Evolutionary conservation across 1,140 invertebrate genomes (phyloP), one percentile per base, ranked within the genome.

Genomic region (Drosophila takahashii): DNA sequence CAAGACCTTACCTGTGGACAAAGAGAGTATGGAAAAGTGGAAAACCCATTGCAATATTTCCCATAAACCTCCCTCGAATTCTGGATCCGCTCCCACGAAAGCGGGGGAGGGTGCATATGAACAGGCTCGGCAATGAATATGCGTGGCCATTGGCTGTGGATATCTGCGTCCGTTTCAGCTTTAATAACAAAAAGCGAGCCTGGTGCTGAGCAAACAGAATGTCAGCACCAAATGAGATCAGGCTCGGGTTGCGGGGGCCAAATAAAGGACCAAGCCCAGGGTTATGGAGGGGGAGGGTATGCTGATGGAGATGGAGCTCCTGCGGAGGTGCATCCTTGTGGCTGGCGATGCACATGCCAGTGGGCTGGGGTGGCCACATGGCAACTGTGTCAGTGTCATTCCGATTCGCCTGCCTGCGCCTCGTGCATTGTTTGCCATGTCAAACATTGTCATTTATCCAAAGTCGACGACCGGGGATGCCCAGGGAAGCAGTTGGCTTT

Each of bases 391-490:
- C 81, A 87, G 69, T 87, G 83, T 87, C 81, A 86, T 54, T 76
- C 61, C 47, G 65, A 87, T 58, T 50, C 75, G 78, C 51, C 50
- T 62, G 50, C 57, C 27, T 74, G 61, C 41, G 44, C 65, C 50
- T 45, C 59, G 60, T 78, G 71, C 77, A 75, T 87, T 86, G 81
- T 86, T 87, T 87, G 83, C 65, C 78, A 64, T 81, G 81, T 83
- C 81, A 86, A 86, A 86, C 81, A 86, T 81, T 87, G 78, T 79
- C 83, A 83, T 86, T 83, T 86, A 83, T 72, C 78, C 83, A 75
- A 86, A 77, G 81, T 69, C 51, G 67, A 67, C 45, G 32, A 59
- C 53, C 52, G 27, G 45, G 13, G 27, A 18, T 11, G 41, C 37
- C 32, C 42, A 9, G 34, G 37, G 37, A 42, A 10, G 13, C 37